A percentile compares a stretch with the other conserved stretches of the same genome.
These are phyloP conservation scores for Hyles vespertilio DNA, from an alignment of 1,140 invertebrate genomes.

Conservation along the genomic window DNA sequence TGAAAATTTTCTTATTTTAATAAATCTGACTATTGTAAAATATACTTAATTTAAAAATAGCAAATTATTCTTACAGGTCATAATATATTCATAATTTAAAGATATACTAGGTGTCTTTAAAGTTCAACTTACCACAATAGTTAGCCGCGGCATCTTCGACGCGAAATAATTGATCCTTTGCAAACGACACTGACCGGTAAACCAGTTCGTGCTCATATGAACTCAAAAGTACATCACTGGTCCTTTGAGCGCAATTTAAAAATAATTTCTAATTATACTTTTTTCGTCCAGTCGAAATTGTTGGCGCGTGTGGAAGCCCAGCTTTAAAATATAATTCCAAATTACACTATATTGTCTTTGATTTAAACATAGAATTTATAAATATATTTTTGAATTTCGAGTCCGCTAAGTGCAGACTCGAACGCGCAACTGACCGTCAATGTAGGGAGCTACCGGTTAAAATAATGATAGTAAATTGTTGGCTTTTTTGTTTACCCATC, in stretches of 20 bases:
- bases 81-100: not conserved
- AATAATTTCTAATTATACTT: slow-evolving; percentile 10
- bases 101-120: too few relatives aligned
- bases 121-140: slow-evolving; percentile 22
- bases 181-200: not conserved
- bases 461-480: slow-evolving; percentile 64
- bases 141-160: slow-evolving; percentile 25
- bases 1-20: too few relatives aligned
- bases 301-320: too few relatives aligned
- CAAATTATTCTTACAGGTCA: not conserved
- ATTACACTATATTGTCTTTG: slow-evolving; percentile 15
- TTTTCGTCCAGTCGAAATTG: not conserved
- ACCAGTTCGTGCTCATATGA: not conserved
- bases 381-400: slow-evolving; percentile 14
- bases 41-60: not conserved
- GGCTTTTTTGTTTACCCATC: slow-evolving; percentile 53
- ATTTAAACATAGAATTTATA: slow-evolving; percentile 8
- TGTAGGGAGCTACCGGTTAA: slow-evolving; percentile 50
- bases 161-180: not conserved
- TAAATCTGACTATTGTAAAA: too few relatives aligned
- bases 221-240: too few relatives aligned
- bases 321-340: too few relatives aligned
- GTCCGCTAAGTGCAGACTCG: slow-evolving; percentile 26
- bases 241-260: too few relatives aligned
- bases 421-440: slow-evolving; percentile 42